A percentile compares a stretch with the other conserved stretches of the same genome.
Evolutionary conservation across 2,113 vertebrate genomes (phyloP).

Genomic region (Elgaria multicarinata): DNA sequence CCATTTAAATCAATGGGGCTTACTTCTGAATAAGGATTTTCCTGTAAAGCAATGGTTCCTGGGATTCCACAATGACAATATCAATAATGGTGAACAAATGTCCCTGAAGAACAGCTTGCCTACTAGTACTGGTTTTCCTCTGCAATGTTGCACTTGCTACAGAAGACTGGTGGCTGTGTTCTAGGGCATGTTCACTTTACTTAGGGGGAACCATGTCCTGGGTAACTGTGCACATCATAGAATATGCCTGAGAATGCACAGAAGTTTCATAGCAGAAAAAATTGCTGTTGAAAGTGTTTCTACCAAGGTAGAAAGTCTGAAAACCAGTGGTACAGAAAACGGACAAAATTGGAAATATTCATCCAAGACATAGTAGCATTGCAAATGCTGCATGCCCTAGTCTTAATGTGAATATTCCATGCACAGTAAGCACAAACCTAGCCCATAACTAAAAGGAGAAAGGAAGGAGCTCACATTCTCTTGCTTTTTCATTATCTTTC

Average conservation of each 20-base stretch:
- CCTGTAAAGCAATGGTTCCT: neutral
- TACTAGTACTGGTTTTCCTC: neutral
- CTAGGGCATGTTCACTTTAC: neutral
- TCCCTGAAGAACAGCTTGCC: neutral
- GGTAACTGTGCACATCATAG: neutral
- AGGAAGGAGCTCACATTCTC: neutral
- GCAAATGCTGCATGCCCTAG: neutral
- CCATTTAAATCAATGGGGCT: too few species aligned
- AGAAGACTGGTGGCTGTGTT: neutral
- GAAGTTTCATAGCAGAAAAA: neutral
- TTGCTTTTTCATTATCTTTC: neutral
- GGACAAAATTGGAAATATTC: neutral
- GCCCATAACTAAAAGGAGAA: neutral
- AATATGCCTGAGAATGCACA: neutral
- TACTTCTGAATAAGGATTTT: too few species aligned
- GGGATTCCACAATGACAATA: neutral
- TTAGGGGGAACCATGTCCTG: neutral
- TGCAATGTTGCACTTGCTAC: neutral
- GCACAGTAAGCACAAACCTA: neutral
- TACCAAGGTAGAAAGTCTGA: neutral
- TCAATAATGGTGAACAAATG: too few species aligned
- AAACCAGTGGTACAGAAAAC: neutral
- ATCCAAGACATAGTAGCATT: neutral
- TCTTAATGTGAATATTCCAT: neutral
- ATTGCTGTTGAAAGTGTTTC: neutral